phyloP scores from a whole-genome alignment of 2,113 vertebrate genomes.

The Gymnogyps californianus region DNA sequence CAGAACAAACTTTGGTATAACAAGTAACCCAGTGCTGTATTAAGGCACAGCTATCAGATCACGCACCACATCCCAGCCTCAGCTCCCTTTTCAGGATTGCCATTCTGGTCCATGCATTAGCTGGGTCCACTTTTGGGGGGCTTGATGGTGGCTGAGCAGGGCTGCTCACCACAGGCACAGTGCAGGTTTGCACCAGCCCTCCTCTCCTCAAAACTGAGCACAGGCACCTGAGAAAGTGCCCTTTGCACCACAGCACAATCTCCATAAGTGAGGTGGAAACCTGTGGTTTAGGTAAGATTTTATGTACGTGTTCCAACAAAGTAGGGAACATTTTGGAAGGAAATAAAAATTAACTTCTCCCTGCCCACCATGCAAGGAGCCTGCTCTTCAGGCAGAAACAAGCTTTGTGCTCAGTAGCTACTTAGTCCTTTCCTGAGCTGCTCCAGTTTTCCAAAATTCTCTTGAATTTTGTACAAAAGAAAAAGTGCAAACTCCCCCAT shows the following conservation, averaged over 20 bases:
- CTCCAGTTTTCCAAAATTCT: not conserved
- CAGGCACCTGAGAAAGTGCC: not conserved
- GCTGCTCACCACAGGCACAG: not conserved
- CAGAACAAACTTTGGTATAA: too few relatives aligned
- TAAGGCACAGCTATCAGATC: not conserved
- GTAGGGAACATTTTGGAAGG: not conserved
- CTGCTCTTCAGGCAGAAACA: not conserved
- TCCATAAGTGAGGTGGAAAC: not conserved
- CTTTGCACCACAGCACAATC: not conserved
- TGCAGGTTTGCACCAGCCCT: not conserved
- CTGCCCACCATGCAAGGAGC: accelerated
- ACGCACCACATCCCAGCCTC: not conserved
- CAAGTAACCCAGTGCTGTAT: not conserved
- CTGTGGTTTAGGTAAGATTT: not conserved
- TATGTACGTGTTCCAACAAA: not conserved
- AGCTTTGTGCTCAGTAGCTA: not conserved
- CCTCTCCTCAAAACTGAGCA: not conserved
- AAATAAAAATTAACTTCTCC: not conserved
- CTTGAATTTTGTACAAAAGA: not conserved
- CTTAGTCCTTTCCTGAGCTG: not conserved
- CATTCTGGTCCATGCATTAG: too few relatives aligned
- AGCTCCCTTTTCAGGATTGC: not conserved
- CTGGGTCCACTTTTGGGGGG: not conserved
- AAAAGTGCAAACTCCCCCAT: not conserved
- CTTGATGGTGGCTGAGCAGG: not conserved